Evolutionary conservation across 2,113 vertebrate genomes (phyloP).

Genomic region (Gymnogyps californianus): DNA sequence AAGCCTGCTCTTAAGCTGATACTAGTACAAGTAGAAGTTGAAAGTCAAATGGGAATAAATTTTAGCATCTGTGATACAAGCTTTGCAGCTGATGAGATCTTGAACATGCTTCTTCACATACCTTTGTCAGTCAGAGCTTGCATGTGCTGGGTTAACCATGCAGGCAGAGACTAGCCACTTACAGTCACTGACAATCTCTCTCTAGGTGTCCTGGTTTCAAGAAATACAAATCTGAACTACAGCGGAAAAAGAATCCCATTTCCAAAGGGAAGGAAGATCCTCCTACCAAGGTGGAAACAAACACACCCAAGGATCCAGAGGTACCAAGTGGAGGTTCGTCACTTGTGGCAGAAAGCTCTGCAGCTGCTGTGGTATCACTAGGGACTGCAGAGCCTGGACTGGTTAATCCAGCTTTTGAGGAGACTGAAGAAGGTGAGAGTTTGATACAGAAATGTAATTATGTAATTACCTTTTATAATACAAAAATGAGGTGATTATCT

Average conservation of each 20-base stretch:
- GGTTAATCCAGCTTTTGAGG: slow-evolving; percentile 89
- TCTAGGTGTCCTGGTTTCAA: slow-evolving; percentile 84
- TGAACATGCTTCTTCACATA: neutral
- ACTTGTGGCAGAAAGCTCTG: slow-evolving; percentile 53
- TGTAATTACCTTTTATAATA: neutral
- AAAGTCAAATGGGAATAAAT: neutral
- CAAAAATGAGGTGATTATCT: neutral
- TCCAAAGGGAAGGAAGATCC: slow-evolving; percentile 79
- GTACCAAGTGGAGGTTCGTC: neutral
- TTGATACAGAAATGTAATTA: neutral
- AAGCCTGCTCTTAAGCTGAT: neutral
- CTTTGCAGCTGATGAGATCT: neutral
- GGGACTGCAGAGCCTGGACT: slow-evolving; percentile 81
- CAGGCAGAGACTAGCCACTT: neutral
- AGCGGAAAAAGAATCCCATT: slow-evolving; percentile 75
- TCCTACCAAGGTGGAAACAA: slow-evolving; percentile 68
- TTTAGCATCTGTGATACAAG: neutral
- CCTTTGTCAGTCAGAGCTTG: neutral
- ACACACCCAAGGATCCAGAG: neutral
- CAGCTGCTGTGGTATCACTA: slow-evolving; percentile 51
- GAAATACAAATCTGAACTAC: slow-evolving; percentile 80
- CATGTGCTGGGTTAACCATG: neutral
- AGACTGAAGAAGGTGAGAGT: slow-evolving; percentile 84
- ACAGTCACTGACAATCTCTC: neutral
- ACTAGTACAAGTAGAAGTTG: neutral